Percentiles rank a stretch among this genome's conserved stretches.
These are phyloP conservation scores for Parnassius apollo DNA, from an alignment of 2,888 invertebrate species.

Conservation along the genomic window DNA sequence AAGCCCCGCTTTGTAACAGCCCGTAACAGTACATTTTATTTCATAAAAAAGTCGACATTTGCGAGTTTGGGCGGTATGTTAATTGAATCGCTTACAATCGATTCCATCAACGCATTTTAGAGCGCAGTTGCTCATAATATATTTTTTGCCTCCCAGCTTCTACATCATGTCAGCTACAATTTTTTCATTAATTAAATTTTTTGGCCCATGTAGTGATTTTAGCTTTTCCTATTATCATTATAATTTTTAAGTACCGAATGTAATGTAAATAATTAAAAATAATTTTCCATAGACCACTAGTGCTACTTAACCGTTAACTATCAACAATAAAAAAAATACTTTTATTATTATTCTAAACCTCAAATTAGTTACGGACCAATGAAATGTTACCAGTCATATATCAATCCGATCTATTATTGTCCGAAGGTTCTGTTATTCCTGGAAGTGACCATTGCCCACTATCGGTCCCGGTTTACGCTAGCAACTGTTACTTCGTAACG, in stretches of 20 bases:
- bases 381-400: conserved; percentile 65
- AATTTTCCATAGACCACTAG: conserved; percentile 45
- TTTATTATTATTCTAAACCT: conserved; percentile 65
- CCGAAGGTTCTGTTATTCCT: conserved; percentile 59
- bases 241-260: background rate
- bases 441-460: conserved; percentile 58
- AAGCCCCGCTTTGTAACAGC: conserved; percentile 65
- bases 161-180: conserved; percentile 19
- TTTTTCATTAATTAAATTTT: conserved; percentile 25
- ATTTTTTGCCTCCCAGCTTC: conserved; percentile 26
- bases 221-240: conserved; percentile 2
- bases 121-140: conserved; percentile 28
- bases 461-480: conserved; percentile 73
- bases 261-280: conserved; percentile 16
- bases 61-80: conserved; percentile 61
- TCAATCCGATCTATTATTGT: conserved; percentile 64
- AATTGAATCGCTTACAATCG: conserved; percentile 60
- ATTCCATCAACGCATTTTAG: conserved; percentile 46
- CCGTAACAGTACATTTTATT: conserved; percentile 58
- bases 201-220: conserved; percentile 12
- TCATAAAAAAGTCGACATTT: conserved; percentile 63
- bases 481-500: conserved; percentile 71
- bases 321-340: conserved; percentile 49
- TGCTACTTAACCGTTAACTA: conserved; percentile 46
- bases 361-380: conserved; percentile 66